Conservation (phyloP, 2,113 vertebrate genomes). For the Nothocercus julius region DNA sequence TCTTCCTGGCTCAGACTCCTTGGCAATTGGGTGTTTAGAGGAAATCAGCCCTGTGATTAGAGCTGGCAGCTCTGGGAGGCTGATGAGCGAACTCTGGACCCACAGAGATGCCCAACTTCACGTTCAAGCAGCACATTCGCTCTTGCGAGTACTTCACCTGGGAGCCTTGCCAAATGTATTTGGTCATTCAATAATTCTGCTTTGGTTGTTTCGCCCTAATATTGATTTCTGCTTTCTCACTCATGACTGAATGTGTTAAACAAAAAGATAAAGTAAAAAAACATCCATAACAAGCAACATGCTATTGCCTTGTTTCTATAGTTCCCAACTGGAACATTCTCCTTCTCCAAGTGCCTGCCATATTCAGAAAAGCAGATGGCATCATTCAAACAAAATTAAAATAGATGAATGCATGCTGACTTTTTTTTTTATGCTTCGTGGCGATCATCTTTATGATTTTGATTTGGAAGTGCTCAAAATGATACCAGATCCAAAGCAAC, state of each 20-base stretch:
- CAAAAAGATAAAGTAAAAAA: background rate
- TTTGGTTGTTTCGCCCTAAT: background rate
- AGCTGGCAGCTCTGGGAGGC: background rate
- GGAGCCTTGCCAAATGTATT: background rate
- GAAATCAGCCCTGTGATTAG: background rate
- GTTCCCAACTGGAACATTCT: conserved; percentile 6
- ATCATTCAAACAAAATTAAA: conserved; percentile 55
- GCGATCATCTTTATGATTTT: conserved; percentile 14
- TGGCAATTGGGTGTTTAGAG: background rate
- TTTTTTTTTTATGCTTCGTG: conserved; percentile 14
- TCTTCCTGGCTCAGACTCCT: background rate
- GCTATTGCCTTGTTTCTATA: background rate
- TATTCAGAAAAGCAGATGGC: conserved; percentile 53
- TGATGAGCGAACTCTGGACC: background rate
- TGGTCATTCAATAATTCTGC: background rate
- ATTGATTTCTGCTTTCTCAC: conserved; percentile 16
- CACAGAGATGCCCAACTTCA: accelerated
- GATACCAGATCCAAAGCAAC: background rate
- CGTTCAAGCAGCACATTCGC: background rate
- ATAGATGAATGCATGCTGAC: conserved; percentile 34
- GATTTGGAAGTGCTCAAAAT: background rate
- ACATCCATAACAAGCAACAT: background rate
- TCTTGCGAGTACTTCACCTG: background rate
- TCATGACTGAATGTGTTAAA: background rate
- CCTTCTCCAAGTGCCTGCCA: background rate